Percentiles rank a stretch among this genome's conserved stretches.
These are phyloP conservation scores for Botia kubotai DNA, from an alignment of 2,797 vertebrate species.

Conservation along the genomic window DNA sequence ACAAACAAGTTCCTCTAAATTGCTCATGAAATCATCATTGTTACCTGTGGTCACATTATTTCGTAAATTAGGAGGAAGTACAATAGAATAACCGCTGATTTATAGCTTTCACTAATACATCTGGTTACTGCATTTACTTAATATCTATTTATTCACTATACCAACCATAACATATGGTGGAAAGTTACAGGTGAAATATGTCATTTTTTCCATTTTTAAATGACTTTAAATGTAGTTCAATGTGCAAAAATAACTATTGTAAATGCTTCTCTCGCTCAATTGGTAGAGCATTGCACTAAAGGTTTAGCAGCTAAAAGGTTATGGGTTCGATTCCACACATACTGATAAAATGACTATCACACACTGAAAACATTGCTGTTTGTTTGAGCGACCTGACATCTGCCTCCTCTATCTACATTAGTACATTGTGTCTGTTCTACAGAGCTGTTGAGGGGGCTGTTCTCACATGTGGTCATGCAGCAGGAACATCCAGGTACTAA, in stretches of 20 bases:
- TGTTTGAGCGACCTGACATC: not conserved
- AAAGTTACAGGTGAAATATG: not conserved
- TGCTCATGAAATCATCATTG: slow-evolving; percentile 18
- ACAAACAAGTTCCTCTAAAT: slow-evolving; percentile 68
- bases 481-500: slow-evolving; percentile 20
- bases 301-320: too few species aligned
- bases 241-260: not conserved
- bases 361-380: not conserved
- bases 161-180: not conserved
- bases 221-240: not conserved
- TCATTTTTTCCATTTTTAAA: not conserved
- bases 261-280: too few species aligned
- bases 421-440: not conserved
- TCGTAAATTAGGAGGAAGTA: slow-evolving; percentile 4
- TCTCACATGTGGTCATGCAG: slow-evolving; percentile 21
- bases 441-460: not conserved
- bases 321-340: too few species aligned
- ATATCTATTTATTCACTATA: not conserved
- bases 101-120: slow-evolving; percentile 6
- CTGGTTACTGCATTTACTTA: not conserved
- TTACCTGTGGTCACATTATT: slow-evolving; percentile 11
- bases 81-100: not conserved
- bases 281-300: too few species aligned
- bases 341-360: too few species aligned
- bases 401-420: not conserved